Base-by-base conservation (phyloP, 2,888 invertebrate species). In the Andrena trimmerana region DNA sequence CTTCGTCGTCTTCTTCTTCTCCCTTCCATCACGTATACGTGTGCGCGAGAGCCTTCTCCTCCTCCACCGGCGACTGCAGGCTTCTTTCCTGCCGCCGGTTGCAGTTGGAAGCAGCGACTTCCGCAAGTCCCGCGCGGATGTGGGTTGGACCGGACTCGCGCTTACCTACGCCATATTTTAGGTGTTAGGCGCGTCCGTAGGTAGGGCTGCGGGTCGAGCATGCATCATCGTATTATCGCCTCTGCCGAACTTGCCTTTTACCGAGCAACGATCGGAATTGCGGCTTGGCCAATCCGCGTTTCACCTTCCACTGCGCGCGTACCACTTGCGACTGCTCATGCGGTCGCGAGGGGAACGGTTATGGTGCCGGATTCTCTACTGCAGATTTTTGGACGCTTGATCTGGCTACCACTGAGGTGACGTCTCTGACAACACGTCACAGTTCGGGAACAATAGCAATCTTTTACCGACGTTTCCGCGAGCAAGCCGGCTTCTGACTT, bases 111-210 rank as follows among this genome's bases (percentile, higher is more conserved):
- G 89, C 89, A 85, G 84, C 88, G 85, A 92, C 91, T 92, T 92
- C 92, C 92, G 90, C 89, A 73, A 88, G 84, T 77, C 60, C 62
- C 62, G 78, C 8, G 75, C 90, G 89, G 89, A 91, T 91, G 90
- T 91, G 90, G 90, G 92, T 82, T 87, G 89, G 89, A 91, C 89
- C 89, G 90, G 90, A 88, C 89, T 90, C 88, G 84, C 84, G 84
- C 85, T 88, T 91, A 87, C 90, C 90, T 86, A 89, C 88, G 86
- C 84, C 86, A 88, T 88, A 90, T 89, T 91, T 90, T 88, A 90
- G 89, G 89, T 81, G 86, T 86, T 80, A 81, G 83, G 76, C 84
- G 83, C 60, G 84, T 72, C 54, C 74, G 80, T 83, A 86, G 86
- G 88, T 85, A 81, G 86, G 81, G 74, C 84, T 69, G 29, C 63